Conservation (phyloP, 1,140 invertebrate genomes). For the Drosophila tristis region DNA sequence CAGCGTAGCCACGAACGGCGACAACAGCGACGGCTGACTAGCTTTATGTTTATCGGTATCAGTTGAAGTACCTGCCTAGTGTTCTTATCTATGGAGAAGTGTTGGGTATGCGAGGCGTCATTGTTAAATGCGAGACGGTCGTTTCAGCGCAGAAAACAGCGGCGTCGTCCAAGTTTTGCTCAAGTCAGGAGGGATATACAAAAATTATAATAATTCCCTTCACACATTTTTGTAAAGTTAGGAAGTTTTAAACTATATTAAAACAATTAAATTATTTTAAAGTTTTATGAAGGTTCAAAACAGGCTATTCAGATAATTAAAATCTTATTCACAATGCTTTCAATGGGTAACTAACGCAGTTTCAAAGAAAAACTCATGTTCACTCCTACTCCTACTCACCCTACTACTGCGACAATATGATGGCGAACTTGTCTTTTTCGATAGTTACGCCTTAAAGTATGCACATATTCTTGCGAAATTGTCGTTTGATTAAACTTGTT, state of each 20-base stretch:
- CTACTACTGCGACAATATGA: slow-evolving; percentile 26
- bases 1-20: slow-evolving; percentile 16
- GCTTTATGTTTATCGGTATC: slow-evolving; percentile 67
- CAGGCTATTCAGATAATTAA: neutral
- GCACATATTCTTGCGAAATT: slow-evolving; percentile 72
- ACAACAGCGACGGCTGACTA: slow-evolving; percentile 22
- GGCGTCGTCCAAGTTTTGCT: neutral
- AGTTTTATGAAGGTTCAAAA: no score
- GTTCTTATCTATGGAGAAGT: slow-evolving; percentile 62
- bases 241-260: no score
- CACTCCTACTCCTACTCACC: slow-evolving; percentile 2
- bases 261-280: no score
- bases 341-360: slow-evolving; percentile 80
- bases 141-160: slow-evolving; percentile 6
- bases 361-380: slow-evolving; percentile 65
- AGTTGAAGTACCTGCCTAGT: slow-evolving; percentile 68
- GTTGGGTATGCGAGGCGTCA: slow-evolving; percentile 65
- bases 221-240: no score
- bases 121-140: slow-evolving; percentile 46
- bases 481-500: slow-evolving; percentile 81
- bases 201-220: neutral
- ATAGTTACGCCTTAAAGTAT: slow-evolving; percentile 57
- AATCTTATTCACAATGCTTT: slow-evolving; percentile 72
- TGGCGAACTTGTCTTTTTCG: slow-evolving; percentile 32
- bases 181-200: neutral